Percentiles rank a stretch among this genome's conserved stretches.
phyloP scores from a whole-genome alignment of 2,113 vertebrate genomes.

The Todiramphus chloris region DNA sequence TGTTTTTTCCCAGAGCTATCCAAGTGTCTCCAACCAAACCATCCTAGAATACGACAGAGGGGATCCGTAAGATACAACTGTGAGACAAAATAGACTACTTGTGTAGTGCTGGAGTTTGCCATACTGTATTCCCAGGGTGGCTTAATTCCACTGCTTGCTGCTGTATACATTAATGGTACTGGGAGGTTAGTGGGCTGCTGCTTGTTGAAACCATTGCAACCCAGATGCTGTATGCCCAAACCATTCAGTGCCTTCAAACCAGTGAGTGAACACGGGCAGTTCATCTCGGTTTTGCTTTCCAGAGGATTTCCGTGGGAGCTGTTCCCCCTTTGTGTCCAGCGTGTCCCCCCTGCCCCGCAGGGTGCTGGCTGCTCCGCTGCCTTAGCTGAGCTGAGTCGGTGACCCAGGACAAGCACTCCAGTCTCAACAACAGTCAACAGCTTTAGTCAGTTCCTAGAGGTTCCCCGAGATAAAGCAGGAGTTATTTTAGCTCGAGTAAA shows the following conservation, averaged over 20 bases:
- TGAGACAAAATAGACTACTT: fast-evolving
- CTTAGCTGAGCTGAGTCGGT: not conserved
- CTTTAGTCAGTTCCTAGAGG: not conserved
- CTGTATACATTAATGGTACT: not conserved
- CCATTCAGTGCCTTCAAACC: not conserved
- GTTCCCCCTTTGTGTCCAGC: not conserved
- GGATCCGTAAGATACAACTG: fast-evolving
- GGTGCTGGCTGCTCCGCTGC: not conserved
- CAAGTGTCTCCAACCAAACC: not conserved
- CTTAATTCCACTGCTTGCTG: not conserved
- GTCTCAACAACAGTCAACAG: not conserved
- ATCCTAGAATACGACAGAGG: too few species aligned
- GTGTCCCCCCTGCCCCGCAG: not conserved
- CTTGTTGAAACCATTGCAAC: not conserved
- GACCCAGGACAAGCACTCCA: not conserved
- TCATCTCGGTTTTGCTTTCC: fast-evolving
- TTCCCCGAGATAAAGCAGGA: not conserved
- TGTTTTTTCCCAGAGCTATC: not conserved
- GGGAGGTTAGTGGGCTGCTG: not conserved
- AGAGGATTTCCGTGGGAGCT: not conserved
- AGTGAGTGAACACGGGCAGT: fast-evolving
- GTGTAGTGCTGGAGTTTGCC: not conserved
- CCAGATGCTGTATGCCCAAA: fast-evolving
- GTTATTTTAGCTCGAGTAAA: not conserved
- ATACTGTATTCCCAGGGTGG: not conserved